Percentiles rank a stretch among this genome's conserved stretches.
These are phyloP conservation scores for Brachycybe producta DNA, from an alignment of 2,888 invertebrate species.

Conservation along the genomic window DNA sequence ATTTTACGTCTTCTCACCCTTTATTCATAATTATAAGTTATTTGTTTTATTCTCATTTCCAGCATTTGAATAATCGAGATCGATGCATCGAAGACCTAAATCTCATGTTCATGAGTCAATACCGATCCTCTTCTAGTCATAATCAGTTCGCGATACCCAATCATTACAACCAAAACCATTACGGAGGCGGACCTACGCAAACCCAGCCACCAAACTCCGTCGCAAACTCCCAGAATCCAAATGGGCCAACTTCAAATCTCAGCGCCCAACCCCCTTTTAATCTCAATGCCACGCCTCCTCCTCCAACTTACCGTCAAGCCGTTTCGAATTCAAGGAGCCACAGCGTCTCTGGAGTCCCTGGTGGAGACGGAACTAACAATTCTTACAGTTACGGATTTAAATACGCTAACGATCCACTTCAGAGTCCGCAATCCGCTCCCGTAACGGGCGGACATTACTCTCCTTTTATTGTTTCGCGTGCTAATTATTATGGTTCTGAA, in stretches of 20 bases:
- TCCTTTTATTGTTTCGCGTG: slow-evolving; percentile 3
- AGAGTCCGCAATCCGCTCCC: slow-evolving; percentile 12
- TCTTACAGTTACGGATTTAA: neutral
- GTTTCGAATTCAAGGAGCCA: no score
- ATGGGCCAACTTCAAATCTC: neutral
- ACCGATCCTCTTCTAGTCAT: neutral
- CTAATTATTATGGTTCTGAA: no score
- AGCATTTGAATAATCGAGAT: slow-evolving; percentile 3
- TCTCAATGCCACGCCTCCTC: neutral
- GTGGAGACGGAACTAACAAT: neutral
- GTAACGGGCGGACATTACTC: neutral
- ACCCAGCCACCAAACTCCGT: neutral
- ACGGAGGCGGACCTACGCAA: neutral
- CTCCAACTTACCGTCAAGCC: no score
- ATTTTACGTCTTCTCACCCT: neutral
- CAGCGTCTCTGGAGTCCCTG: slow-evolving; percentile 14
- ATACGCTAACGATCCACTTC: neutral
- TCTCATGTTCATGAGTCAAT: neutral
- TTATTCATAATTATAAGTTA: neutral
- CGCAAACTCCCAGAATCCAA: slow-evolving; percentile 1
- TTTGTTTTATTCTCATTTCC: neutral
- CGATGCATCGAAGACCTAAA: slow-evolving; percentile 12
- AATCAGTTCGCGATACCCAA: neutral
- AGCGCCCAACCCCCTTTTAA: neutral
- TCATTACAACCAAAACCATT: neutral